Percentiles rank a stretch among this genome's conserved stretches.
These are phyloP conservation scores for Halesus radiatus DNA, from an alignment of 1,140 invertebrate species.

Conservation along the genomic window DNA sequence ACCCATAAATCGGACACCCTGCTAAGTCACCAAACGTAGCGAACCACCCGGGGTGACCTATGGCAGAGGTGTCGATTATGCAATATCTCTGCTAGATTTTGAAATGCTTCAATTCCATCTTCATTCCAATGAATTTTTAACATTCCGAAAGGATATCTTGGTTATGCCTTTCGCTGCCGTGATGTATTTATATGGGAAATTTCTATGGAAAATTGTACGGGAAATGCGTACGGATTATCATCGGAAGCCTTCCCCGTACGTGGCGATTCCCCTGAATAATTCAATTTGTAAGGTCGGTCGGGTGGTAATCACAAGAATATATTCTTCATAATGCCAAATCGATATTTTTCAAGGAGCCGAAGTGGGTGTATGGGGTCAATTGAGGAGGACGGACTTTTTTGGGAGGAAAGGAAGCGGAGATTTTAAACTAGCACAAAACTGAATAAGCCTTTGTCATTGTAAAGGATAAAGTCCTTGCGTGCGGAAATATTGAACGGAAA, in stretches of 20 bases:
- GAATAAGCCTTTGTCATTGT: no score
- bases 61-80: no score
- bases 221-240: constrained; percentile 2
- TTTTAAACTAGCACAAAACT: no score
- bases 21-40: no score
- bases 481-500: no score
- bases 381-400: neutral
- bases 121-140: no score
- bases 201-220: neutral
- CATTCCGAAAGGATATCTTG: no score
- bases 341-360: constrained; percentile 10
- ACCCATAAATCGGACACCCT: no score
- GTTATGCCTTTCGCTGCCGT: neutral
- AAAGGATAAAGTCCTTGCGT: no score
- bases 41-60: no score
- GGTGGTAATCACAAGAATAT: constrained; percentile 2
- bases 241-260: neutral
- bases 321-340: constrained; percentile 15
- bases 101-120: no score
- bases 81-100: no score
- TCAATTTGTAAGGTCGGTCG: constrained; percentile 18
- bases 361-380: constrained; percentile 8
- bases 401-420: neutral
- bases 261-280: constrained; percentile 10
- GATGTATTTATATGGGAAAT: neutral